A percentile compares a stretch with the other conserved stretches of the same genome.
Evolutionary conservation across 2,797 vertebrate genomes (phyloP).

Genomic region (Sebastes trivittatus): DNA sequence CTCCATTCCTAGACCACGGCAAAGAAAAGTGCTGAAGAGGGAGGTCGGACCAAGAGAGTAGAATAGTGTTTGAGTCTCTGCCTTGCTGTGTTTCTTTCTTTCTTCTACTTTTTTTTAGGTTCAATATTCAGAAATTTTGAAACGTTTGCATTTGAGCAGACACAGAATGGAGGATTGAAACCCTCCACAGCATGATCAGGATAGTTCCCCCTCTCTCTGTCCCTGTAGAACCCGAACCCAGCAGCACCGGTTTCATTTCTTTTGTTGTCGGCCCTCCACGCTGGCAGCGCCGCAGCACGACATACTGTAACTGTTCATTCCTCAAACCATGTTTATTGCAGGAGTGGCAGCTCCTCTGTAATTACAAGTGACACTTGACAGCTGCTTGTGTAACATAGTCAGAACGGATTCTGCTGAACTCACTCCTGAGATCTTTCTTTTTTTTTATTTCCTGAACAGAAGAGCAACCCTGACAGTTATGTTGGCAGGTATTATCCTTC

Average conservation of each 20-base stretch:
- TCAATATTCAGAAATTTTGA: not conserved
- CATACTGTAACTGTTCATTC: not conserved
- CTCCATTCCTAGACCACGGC: not conserved
- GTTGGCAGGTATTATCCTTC: not conserved
- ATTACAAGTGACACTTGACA: constrained; percentile 28
- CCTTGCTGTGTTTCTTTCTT: not conserved
- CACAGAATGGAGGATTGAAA: not conserved
- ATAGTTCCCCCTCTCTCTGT: not conserved
- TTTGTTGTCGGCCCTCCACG: not conserved
- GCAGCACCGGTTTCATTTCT: not conserved
- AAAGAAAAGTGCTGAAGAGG: not conserved
- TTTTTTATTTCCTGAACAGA: not conserved
- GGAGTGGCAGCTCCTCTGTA: constrained; percentile 12
- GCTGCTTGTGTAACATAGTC: constrained; percentile 5
- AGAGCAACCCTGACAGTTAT: not conserved
- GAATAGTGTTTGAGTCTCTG: not conserved
- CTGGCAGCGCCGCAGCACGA: not conserved
- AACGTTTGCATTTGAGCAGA: not conserved
- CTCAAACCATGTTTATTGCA: not conserved
- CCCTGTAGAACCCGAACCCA: not conserved
- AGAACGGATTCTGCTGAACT: not conserved
- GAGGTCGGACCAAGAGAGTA: too few species aligned
- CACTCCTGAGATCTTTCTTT: not conserved
- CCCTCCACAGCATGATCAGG: not conserved
- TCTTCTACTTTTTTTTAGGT: not conserved